These are phyloP conservation scores for Apotomis betuletana DNA, from an alignment of 2,888 invertebrate species.

Conservation along the genomic window DNA sequence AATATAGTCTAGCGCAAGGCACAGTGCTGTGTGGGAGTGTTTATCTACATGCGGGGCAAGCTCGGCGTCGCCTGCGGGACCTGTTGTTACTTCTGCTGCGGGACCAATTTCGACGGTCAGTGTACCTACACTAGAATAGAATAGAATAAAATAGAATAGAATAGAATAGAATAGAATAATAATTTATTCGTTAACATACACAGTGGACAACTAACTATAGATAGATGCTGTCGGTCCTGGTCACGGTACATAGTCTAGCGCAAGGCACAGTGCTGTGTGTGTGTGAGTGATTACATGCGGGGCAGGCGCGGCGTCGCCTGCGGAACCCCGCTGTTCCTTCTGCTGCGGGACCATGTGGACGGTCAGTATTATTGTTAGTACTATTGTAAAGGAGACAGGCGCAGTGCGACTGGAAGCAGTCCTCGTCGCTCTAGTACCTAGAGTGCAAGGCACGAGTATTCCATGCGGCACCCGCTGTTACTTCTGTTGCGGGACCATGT, in stretches of 20 bases:
- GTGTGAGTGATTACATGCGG: constrained; percentile 73
- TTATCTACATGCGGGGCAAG: constrained; percentile 82
- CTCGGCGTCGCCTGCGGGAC: constrained; percentile 71
- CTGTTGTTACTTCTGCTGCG: constrained; percentile 64
- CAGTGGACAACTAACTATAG: too few relatives aligned
- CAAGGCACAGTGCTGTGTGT: constrained; percentile 76
- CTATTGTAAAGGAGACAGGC: constrained; percentile 79
- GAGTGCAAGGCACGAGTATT: too few relatives aligned
- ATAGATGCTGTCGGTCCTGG: constrained; percentile 81
- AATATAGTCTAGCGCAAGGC: constrained; percentile 85
- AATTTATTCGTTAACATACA: too few relatives aligned
- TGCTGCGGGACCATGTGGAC: constrained; percentile 74
- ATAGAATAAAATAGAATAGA: too few relatives aligned
- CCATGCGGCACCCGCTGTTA: too few relatives aligned
- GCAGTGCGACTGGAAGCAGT: constrained; percentile 86
- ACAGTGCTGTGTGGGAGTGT: constrained; percentile 55
- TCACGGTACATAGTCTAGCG: constrained; percentile 86
- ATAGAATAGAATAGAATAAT: too few relatives aligned
- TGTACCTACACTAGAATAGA: too few relatives aligned
- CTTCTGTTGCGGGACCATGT: too few relatives aligned
- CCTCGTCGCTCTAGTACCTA: too few relatives aligned
- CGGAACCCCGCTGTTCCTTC: constrained; percentile 61
- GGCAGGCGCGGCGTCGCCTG: constrained; percentile 78
- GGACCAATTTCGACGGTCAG: constrained; percentile 10
- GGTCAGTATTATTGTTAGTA: constrained; percentile 61